Evolutionary conservation across 2,113 vertebrate genomes (phyloP), one percentile per base, ranked within the genome.

Genomic region (Tiliqua scincoides): DNA sequence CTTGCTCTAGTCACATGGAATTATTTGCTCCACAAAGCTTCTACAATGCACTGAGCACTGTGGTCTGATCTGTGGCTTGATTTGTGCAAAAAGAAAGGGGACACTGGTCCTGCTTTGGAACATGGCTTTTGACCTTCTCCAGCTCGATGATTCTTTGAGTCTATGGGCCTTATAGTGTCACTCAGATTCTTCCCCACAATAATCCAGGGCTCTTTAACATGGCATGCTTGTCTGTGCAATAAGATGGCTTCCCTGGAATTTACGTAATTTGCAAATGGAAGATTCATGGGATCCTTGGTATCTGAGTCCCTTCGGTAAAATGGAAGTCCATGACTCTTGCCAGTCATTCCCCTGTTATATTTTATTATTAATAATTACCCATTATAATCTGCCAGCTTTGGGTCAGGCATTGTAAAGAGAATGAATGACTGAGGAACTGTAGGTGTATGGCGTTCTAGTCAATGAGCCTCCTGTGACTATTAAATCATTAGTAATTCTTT

Each of bases 401-500:
- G 65, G 35, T 79, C 40, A 79, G n/a, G 12, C 57, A 61, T 52
- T 61, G 40, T 79, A 61, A 79, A 71, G 5, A n/a, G 68, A 57
- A 84, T 48, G 59, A 37, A 79, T 35, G 67, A 67, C 57, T 79
- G 84, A 85, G 30, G 40, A 27, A 48, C 32, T 71, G 35, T 70
- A 79, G 65, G 32, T 70, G 48, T 79, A 27, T 77, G 27, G 10
- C 52, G 25, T 79, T 70, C 54, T 37, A 78, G 52, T 40, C 68
- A 79, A 79, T 85, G 84, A 62, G 25, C 14, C 54, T 20, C 52
- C 4, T 48, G 54, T 71, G 65, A 17, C 54, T 85, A 79, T 52
- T 79, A 79, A 79, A 85, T 79, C 68, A 62, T 71, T 79, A 79
- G 37, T 79, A 71, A 43, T 85, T 90, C 0, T 61, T 1, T 75